Evolutionary conservation across 1,140 invertebrate genomes (phyloP), one percentile per base, ranked within the genome.

Genomic region (Aradophagus sp.): DNA sequence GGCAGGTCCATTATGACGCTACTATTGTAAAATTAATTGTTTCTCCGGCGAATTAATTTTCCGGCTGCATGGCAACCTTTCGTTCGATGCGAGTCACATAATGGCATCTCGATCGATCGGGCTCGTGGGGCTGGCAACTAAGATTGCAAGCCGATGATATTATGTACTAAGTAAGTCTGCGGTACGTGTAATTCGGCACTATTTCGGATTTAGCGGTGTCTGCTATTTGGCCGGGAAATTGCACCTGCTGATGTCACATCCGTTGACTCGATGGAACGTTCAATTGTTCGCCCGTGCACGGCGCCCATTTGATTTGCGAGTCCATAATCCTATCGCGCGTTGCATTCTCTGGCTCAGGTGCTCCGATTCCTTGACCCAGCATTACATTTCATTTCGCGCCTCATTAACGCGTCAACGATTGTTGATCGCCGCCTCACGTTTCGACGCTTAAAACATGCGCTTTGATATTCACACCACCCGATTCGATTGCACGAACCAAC

Each of bases 181-280:
- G 53, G 63, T 71, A 68, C 74, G 52, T 62, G 70, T 77, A 80
- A 81, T 82, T 81, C 74, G 74, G 77, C 70, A 82, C 80, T 80
- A 82, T 82, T 82, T 78, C 76, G 79, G 72, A 77, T 67, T 82
- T 80, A 79, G 79, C 78, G 78, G 80, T 81, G 80, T 80, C 80
- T 81, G 78, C 79, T 82, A 82, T 81, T 82, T 80, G 78, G 73
- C 59, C 77, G 71, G 80, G 80, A 82, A 82, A 82, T 82, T 81
- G 80, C 80, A 78, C 77, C 75, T 80, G 80, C 80, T 81, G 80
- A 82, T 80, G 80, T 81, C 80, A 80, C 78, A 79, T 83, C 81
- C 81, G 79, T 76, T 79, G 75, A 70, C 73, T 77, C 79, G 44
- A 52, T 67, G 27, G 45, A 67, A 67, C 45, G 45, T 67, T 59